Conservation (phyloP, 2,797 vertebrate species). For the Lepus oiostolus region DNA sequence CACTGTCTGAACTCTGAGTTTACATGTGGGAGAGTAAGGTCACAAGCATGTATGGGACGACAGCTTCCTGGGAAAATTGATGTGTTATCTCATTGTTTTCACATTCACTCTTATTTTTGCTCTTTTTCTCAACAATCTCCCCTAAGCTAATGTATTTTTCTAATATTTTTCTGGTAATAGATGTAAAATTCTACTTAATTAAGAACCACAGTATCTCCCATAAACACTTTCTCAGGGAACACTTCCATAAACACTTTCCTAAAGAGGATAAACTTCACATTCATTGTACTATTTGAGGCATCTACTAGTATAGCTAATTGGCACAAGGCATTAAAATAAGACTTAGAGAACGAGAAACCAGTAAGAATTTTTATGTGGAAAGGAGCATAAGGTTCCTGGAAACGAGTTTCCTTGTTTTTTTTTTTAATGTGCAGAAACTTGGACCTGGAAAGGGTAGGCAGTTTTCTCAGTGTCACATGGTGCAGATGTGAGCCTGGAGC, state of each 20-base stretch:
- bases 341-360: conserved; percentile 28
- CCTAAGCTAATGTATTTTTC: not conserved
- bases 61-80: not conserved
- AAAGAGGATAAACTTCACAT: not conserved
- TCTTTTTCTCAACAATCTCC: not conserved
- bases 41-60: not conserved
- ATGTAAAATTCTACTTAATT: not conserved
- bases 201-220: not conserved
- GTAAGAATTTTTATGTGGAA: not conserved
- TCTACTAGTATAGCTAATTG: not conserved
- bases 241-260: conserved; percentile 4
- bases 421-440: not conserved
- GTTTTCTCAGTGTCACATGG: not conserved
- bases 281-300: not conserved
- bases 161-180: not conserved
- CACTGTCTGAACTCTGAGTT: not conserved
- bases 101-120: not conserved
- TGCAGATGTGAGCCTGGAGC: not conserved
- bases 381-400: not conserved
- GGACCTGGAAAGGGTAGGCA: not conserved
- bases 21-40: not conserved
- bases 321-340: not conserved
- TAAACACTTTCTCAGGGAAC: not conserved
- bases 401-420: not conserved
- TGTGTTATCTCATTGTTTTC: not conserved